Percentiles rank a stretch among this genome's conserved stretches.
These are phyloP conservation scores for Syngnathus scovelli DNA, from an alignment of 2,113 vertebrate species.

Conservation along the genomic window DNA sequence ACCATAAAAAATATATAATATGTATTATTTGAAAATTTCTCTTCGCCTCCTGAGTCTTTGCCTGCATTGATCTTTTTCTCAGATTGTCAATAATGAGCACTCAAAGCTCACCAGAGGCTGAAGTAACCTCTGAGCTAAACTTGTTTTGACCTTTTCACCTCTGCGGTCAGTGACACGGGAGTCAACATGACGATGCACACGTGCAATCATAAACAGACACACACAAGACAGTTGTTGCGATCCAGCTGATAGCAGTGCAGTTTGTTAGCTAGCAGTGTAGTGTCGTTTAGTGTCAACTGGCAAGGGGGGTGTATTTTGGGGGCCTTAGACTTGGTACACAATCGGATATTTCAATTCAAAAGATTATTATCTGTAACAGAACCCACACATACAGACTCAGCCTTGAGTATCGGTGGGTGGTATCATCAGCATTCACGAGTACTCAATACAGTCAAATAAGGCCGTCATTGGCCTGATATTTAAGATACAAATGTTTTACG, in stretches of 20 bases:
- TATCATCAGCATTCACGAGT: too few relatives aligned
- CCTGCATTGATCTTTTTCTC: neutral
- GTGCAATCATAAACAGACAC: neutral
- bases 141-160: constrained; percentile 60
- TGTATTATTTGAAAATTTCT: neutral
- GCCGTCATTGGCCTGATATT: neutral
- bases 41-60: too few relatives aligned
- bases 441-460: too few relatives aligned
- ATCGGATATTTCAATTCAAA: too few relatives aligned
- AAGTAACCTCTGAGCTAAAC: constrained; percentile 37
- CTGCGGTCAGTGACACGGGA: constrained; percentile 28
- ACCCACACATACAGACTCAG: too few relatives aligned
- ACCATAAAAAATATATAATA: neutral
- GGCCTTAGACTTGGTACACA: too few relatives aligned
- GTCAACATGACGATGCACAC: constrained; percentile 13
- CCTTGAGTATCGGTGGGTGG: too few relatives aligned
- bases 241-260: neutral
- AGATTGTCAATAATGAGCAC: neutral
- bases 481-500: neutral
- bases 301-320: too few relatives aligned
- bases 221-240: neutral
- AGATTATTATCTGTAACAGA: too few relatives aligned
- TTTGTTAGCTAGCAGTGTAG: too few relatives aligned
- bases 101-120: constrained; percentile 5
- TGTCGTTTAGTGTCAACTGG: too few relatives aligned